Percentiles rank a stretch among this genome's conserved stretches.
phyloP scores from a whole-genome alignment of 2,113 vertebrate genomes.

The Zootoca vivipara region DNA sequence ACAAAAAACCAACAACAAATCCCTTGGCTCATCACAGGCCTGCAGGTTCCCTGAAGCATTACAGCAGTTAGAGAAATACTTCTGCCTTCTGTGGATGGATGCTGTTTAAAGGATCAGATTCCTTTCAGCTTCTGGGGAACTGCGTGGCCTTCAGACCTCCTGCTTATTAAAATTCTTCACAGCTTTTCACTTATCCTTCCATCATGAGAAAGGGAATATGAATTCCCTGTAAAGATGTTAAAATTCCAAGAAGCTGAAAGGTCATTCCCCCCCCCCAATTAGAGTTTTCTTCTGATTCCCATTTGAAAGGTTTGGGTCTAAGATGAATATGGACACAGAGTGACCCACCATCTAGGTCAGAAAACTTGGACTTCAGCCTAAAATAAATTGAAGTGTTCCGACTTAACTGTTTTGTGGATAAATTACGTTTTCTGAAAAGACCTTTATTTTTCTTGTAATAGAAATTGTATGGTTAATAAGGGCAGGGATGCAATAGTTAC shows the following conservation, averaged over 20 bases:
- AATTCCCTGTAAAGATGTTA: conserved; percentile 2
- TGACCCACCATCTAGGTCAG: not conserved
- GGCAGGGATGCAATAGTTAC: not conserved
- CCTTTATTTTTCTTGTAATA: not conserved
- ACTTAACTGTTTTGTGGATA: not conserved
- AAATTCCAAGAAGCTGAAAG: conserved; percentile 15
- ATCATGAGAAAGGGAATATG: not conserved
- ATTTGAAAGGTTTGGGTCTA: conserved; percentile 1
- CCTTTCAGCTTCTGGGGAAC: not conserved
- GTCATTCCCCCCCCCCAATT: not conserved
- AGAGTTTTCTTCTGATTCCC: not conserved
- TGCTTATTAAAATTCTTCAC: conserved; percentile 20
- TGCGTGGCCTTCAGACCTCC: not conserved
- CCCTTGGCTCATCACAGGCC: not conserved
- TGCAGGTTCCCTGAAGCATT: not conserved
- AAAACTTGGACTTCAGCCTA: not conserved
- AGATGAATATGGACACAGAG: not conserved
- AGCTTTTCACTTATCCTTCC: conserved; percentile 31
- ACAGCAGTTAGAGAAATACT: not conserved
- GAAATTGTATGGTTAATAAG: not conserved
- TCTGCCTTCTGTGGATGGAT: not conserved
- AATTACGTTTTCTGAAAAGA: conserved; percentile 1
- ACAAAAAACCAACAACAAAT: not conserved
- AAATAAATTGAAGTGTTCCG: conserved; percentile 9
- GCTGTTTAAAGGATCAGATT: not conserved